phyloP scores from a whole-genome alignment of 2,797 vertebrate species.

The Ispidina lecontei region DNA sequence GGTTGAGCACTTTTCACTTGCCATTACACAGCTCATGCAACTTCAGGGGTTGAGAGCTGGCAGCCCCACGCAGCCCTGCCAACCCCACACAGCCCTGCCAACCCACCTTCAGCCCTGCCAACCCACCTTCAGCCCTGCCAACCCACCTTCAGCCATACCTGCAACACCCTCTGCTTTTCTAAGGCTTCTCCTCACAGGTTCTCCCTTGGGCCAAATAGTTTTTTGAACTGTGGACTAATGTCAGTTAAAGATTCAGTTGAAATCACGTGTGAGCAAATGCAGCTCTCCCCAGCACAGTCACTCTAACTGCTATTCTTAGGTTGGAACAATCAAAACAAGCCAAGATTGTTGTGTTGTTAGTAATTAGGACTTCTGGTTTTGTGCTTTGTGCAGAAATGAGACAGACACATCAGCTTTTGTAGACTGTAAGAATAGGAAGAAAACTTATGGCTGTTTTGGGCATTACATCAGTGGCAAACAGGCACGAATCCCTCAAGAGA shows the following conservation, averaged over 20 bases:
- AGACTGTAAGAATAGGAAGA: constrained; percentile 26
- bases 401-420: constrained; percentile 50
- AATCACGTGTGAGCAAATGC: constrained; percentile 49
- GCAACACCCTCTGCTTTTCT: constrained; percentile 54
- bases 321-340: neutral
- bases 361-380: neutral
- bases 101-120: neutral
- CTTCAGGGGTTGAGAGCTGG: neutral
- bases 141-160: neutral
- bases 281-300: constrained; percentile 31
- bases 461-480: constrained; percentile 37
- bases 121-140: too few relatives aligned
- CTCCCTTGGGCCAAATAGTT: constrained; percentile 64
- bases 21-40: constrained; percentile 39
- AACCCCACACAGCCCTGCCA: constrained; percentile 37
- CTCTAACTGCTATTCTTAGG: constrained; percentile 57
- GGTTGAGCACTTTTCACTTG: neutral
- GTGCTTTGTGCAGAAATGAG: neutral
- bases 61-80: constrained; percentile 43
- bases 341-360: neutral
- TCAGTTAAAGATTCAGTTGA: constrained; percentile 46
- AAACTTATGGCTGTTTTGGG: constrained; percentile 26
- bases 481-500: neutral
- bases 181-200: constrained; percentile 59
- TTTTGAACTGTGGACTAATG: constrained; percentile 71